Evolutionary conservation across 2,888 invertebrate species (phyloP), one percentile per base, ranked within the genome.

Genomic region (Onchidella celtica): DNA sequence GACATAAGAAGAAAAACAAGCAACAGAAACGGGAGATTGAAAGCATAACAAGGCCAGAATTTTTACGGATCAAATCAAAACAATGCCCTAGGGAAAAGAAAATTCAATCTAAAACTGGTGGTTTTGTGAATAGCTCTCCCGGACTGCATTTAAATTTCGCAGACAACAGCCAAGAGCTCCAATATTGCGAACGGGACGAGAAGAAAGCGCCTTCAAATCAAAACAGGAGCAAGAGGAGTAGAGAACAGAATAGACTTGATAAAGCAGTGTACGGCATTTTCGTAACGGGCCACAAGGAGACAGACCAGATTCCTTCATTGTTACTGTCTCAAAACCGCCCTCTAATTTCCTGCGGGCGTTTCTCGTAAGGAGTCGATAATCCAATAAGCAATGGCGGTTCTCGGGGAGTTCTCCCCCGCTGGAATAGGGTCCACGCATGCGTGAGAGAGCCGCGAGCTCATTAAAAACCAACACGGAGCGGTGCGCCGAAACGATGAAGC

Each of bases 261-360:
- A 73, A n/a, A 73, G 36, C 55, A 21, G 29, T 32, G 24, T 40
- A 32, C 61, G 27, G 36, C 63, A 47, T 65, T 65, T 65, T 65
- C 47, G 32, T 38, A 63, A 47, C 75, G 63, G 63, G 36, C 65
- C 40, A 21, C 47, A 65, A 40, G 29, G 40, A 75, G 63, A 75
- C 63, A 75, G 75, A 75, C 63, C 2, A 32, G 17, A 29, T 24
- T 36, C n/a, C 73, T 27, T n/a, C 59, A 73, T 73, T 73, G 73
- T 73, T 72, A 24, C 61, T 14, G 36, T 38, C 61, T 38, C 9
- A 24, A 73, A 61, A 36, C 34, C 73, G 73, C 73, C 73, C 61
- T 73, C 73, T 73, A 73, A 73, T 73, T 47, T 61, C 73, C 73
- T 75, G 75, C 75, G 47, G 65, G 65, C 65, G 74, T 75, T 74